Evolutionary conservation across 2,888 invertebrate species (phyloP).

Genomic region (Quadriops clusia): DNA sequence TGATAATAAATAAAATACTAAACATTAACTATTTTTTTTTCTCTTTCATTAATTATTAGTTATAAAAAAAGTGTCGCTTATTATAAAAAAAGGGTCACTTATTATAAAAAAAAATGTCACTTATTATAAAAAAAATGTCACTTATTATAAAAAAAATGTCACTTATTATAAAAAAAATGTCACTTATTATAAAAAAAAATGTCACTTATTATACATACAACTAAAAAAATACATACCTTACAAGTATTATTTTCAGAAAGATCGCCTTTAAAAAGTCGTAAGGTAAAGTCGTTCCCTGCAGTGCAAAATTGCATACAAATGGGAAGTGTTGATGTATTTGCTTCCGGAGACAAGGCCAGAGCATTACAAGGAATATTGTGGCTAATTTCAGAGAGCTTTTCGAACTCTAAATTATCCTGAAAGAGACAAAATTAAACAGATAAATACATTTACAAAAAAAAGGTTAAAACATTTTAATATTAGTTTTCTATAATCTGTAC

Average conservation of each 20-base stretch:
- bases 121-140: too few species aligned
- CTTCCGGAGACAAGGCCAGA: constrained; percentile 50
- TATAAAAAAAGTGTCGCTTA: too few species aligned
- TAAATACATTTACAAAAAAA: not conserved
- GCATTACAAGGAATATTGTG: constrained; percentile 44
- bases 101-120: too few species aligned
- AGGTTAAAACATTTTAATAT: too few species aligned
- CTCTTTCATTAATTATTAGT: too few species aligned
- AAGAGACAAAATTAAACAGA: constrained; percentile 14
- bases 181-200: too few species aligned
- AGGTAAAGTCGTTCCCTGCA: constrained; percentile 45
- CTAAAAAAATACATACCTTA: constrained; percentile 32
- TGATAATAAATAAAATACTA: too few species aligned
- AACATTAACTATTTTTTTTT: too few species aligned
- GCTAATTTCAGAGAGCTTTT: constrained; percentile 43
- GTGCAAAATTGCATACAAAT: constrained; percentile 43
- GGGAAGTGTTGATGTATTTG: constrained; percentile 46
- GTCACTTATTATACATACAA: too few species aligned
- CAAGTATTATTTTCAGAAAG: constrained; percentile 39
- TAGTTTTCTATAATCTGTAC: not conserved
- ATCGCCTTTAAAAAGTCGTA: constrained; percentile 45
- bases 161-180: too few species aligned
- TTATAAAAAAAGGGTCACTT: too few species aligned
- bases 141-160: too few species aligned
- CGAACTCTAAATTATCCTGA: constrained; percentile 42